Evolutionary conservation across 1,140 invertebrate species (phyloP), one percentile per base, ranked within the genome.

Genomic region (Aplysia californica): DNA sequence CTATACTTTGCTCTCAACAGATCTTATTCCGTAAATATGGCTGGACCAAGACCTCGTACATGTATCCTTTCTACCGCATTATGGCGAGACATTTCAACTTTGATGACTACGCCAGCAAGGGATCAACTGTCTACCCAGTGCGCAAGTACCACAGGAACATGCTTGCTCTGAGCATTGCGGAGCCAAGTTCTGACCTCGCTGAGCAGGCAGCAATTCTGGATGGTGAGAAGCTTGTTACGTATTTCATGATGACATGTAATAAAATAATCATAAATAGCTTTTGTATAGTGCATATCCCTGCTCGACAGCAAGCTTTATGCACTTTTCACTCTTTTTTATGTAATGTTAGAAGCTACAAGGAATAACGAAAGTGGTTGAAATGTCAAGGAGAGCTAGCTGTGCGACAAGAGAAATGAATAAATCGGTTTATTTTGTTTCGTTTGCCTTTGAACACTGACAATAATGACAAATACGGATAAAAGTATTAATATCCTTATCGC

Each of bases 71-170:
- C 76, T 88, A 87, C 75, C 82, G 87, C 35, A 59, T 73, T 3
- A 33, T 82, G 23, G 82, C 87, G 0, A 67, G 70, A 10, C 79
- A 77, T n/a, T 87, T 84, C 66, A 85, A 87, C 78, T 88, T 88
- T 78, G 86, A 88, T 41, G 86, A 88, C 73, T 88, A 88, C 67
- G 79, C 87, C 61, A 88, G 87, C 77, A 87, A 87, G 75, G 87
- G 87, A 20, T 88, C 87, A 0, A 81, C 84, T 0, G 85, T 88
- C 4, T 84, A 86, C 61, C 82, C 86, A 1, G 84, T 85, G 5
- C 82, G 83, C 65, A 88, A 88, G 74, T 87, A 83, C 78, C 85
- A 88, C 73, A 75, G 86, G 50, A 87, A 87, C 70, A 78, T 86
- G 75, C 76, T 80, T 36, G 80, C 79, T 15, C 55, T 79, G 5